These are phyloP conservation scores for Nephrotoma flavescens DNA, from an alignment of 2,888 invertebrate species.

Conservation along the genomic window DNA sequence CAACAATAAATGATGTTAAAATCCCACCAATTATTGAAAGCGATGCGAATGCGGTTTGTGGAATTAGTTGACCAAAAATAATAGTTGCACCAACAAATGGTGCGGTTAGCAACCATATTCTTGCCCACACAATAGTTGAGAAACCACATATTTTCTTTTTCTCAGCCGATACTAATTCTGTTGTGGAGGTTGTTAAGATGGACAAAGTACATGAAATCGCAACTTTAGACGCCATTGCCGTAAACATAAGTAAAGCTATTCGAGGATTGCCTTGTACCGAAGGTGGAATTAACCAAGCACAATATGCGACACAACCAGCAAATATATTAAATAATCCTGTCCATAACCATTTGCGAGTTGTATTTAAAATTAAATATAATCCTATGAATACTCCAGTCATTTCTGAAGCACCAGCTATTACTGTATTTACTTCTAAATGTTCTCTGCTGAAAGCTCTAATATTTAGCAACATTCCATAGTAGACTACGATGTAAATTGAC, in stretches of 20 bases:
- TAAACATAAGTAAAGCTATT: conserved; percentile 28
- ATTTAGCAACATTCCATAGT: conserved; percentile 34
- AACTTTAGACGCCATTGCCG: conserved; percentile 32
- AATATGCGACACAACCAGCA: conserved; percentile 26
- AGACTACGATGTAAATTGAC: conserved; percentile 32
- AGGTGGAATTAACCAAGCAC: conserved; percentile 29
- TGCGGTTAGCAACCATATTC: conserved; percentile 31
- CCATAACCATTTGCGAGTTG: conserved; percentile 29
- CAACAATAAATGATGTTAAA: conserved; percentile 24
- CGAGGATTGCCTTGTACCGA: conserved; percentile 23
- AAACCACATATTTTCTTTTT: conserved; percentile 28
- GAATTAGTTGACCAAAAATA: conserved; percentile 28
- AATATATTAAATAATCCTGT: conserved; percentile 29
- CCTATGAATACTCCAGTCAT: conserved; percentile 30
- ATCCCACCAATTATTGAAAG: conserved; percentile 28
- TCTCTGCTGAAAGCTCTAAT: conserved; percentile 33
- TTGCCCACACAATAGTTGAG: conserved; percentile 32
- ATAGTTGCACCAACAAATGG: conserved; percentile 31
- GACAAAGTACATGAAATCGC: conserved; percentile 31
- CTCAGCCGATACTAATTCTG: conserved; percentile 28
- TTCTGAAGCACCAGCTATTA: conserved; percentile 27
- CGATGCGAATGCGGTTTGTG: conserved; percentile 28
- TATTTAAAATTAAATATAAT: conserved; percentile 26
- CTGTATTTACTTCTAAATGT: conserved; percentile 31
- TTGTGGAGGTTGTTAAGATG: conserved; percentile 31